A percentile compares a stretch with the other conserved stretches of the same genome.
Conservation (phyloP, 1,140 invertebrate genomes). For the Atta colombica region DNA sequence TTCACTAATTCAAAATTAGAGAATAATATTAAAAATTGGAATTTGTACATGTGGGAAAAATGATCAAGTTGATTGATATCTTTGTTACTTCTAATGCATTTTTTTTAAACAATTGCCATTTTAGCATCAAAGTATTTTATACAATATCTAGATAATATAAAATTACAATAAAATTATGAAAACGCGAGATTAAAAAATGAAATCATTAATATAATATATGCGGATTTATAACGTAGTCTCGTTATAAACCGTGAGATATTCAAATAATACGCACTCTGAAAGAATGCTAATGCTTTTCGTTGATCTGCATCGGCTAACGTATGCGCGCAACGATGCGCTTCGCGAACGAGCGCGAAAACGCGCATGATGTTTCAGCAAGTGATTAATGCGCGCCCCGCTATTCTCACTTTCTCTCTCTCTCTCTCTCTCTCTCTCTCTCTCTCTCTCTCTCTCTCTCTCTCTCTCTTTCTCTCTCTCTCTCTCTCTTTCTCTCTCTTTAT, state of each 20-base stretch:
- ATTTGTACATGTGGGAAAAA: neutral
- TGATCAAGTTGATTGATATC: neutral
- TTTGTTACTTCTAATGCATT: neutral
- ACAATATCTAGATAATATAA: neutral
- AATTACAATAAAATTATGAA: neutral
- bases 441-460: neutral
- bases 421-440: neutral
- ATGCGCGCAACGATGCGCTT: constrained; percentile 11
- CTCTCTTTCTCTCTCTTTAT: neutral
- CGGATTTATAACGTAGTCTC: neutral
- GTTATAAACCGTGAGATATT: neutral
- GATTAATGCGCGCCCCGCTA: constrained; percentile 51
- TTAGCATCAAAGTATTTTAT: neutral
- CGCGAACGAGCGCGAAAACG: constrained; percentile 44
- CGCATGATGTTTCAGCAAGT: constrained; percentile 46
- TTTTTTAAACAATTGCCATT: neutral
- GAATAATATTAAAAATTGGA: neutral
- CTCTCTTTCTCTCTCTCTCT: neutral
- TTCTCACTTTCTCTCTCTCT: neutral
- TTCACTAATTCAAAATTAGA: too few species aligned
- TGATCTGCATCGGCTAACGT: constrained; percentile 25
- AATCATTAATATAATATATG: neutral
- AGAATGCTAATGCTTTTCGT: constrained; percentile 24
- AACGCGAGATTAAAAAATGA: neutral
- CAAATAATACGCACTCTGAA: neutral